Conservation (phyloP, 2,888 invertebrate species). For the Bembecia ichneumoniformis region DNA sequence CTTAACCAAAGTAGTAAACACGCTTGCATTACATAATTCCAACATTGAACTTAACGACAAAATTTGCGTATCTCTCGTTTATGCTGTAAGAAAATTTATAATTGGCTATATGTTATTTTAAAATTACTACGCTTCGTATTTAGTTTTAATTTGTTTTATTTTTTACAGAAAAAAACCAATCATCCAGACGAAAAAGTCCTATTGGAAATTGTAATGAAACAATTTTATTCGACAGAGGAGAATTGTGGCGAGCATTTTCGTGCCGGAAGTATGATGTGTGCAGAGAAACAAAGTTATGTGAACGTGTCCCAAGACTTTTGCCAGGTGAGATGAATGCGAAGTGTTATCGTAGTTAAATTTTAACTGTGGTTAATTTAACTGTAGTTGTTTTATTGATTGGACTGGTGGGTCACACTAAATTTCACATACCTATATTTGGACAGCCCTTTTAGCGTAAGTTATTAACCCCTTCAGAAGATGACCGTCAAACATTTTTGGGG, state of each 20-base stretch:
- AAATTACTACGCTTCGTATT: background rate
- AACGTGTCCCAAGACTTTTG: constrained; percentile 33
- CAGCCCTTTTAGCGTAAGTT: no score
- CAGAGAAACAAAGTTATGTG: constrained; percentile 25
- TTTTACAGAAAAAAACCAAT: constrained; percentile 27
- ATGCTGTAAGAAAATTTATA: constrained; percentile 29
- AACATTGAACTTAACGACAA: constrained; percentile 22
- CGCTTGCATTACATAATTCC: constrained; percentile 14
- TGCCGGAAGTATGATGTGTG: constrained; percentile 42
- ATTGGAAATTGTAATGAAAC: constrained; percentile 34
- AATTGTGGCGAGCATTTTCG: constrained; percentile 38
- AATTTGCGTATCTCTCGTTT: constrained; percentile 43
- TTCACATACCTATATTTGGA: no score
- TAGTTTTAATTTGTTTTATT: constrained; percentile 1
- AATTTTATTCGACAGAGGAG: constrained; percentile 23
- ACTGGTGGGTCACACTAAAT: no score
- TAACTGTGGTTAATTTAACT: no score
- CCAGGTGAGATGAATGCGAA: constrained; percentile 19
- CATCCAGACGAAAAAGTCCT: constrained; percentile 30
- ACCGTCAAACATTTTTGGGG: no score
- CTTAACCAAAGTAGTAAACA: constrained; percentile 27
- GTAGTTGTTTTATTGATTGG: no score
- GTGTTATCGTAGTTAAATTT: no score
- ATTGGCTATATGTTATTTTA: background rate
- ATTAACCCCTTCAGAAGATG: no score